These are phyloP conservation scores for Etheostoma cragini DNA, from an alignment of 2,113 vertebrate genomes.

Conservation along the genomic window DNA sequence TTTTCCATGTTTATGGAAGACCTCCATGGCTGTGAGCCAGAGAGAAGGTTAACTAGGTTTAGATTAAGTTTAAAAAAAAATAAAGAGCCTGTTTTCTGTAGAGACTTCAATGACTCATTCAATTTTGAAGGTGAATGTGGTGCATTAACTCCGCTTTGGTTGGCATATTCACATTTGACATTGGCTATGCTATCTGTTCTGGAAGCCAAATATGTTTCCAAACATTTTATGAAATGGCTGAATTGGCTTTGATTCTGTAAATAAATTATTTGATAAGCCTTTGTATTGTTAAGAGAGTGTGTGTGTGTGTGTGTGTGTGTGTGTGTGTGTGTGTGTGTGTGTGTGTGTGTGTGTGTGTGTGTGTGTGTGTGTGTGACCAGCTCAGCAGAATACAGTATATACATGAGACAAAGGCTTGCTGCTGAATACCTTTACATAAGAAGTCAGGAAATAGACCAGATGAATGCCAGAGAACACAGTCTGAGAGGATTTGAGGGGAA, in stretches of 20 bases:
- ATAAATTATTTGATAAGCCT: not conserved
- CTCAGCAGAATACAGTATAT: slow-evolving; percentile 63
- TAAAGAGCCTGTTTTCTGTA: slow-evolving; percentile 12
- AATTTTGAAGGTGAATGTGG: slow-evolving; percentile 31
- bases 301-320: not conserved
- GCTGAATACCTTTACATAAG: slow-evolving; percentile 66
- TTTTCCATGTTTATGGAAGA: slow-evolving; percentile 58
- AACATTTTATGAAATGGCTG: slow-evolving; percentile 14
- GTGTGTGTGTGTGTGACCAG: slow-evolving; percentile 19
- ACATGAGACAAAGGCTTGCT: slow-evolving; percentile 59
- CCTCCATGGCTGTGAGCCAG: slow-evolving; percentile 41
- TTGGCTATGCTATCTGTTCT: not conserved
- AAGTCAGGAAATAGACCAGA: slow-evolving; percentile 57
- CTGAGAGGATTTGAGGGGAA: slow-evolving; percentile 55
- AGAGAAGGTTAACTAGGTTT: slow-evolving; percentile 36
- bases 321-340: slow-evolving; percentile 22
- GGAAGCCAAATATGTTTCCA: not conserved
- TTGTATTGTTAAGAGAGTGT: slow-evolving; percentile 8
- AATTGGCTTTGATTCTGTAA: not conserved
- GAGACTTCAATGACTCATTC: slow-evolving; percentile 32
- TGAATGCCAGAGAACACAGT: slow-evolving; percentile 46
- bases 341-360: slow-evolving; percentile 33
- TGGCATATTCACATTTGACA: not conserved
- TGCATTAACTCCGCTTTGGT: slow-evolving; percentile 2
- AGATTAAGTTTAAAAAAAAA: slow-evolving; percentile 22